phyloP scores from a whole-genome alignment of 2,797 vertebrate species.

The Cottoperca gobio region DNA sequence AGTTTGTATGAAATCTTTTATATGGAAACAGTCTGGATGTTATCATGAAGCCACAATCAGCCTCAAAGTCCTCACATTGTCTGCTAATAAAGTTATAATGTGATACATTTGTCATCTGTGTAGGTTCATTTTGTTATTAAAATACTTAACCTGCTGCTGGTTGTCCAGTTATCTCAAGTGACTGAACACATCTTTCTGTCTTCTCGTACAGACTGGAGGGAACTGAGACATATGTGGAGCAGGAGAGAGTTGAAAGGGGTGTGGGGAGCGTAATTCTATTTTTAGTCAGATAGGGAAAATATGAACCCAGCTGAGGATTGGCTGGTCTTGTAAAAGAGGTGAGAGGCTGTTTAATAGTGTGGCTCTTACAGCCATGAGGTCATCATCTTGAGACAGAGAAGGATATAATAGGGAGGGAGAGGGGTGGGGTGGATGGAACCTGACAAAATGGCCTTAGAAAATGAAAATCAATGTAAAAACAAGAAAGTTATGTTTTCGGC shows the following conservation, averaged over 20 bases:
- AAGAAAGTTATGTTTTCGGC: no score
- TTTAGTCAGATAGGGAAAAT: conserved; percentile 59
- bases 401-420: no score
- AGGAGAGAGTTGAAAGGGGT: conserved; percentile 5
- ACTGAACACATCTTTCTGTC: background rate
- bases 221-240: conserved; percentile 31
- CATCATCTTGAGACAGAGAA: conserved; percentile 29
- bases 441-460: background rate
- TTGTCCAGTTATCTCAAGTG: background rate
- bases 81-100: background rate
- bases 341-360: conserved; percentile 52
- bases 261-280: conserved; percentile 33
- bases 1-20: background rate
- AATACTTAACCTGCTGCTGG: background rate
- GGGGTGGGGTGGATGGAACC: background rate
- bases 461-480: background rate
- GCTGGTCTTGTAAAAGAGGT: conserved; percentile 57
- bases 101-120: background rate
- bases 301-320: conserved; percentile 38
- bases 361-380: conserved; percentile 55
- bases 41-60: background rate
- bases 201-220: background rate
- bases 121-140: background rate
- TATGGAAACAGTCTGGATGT: background rate
- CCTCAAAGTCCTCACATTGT: background rate